Conservation (phyloP, 2,888 invertebrate genomes). For the Eupithecia dodoneata region DNA sequence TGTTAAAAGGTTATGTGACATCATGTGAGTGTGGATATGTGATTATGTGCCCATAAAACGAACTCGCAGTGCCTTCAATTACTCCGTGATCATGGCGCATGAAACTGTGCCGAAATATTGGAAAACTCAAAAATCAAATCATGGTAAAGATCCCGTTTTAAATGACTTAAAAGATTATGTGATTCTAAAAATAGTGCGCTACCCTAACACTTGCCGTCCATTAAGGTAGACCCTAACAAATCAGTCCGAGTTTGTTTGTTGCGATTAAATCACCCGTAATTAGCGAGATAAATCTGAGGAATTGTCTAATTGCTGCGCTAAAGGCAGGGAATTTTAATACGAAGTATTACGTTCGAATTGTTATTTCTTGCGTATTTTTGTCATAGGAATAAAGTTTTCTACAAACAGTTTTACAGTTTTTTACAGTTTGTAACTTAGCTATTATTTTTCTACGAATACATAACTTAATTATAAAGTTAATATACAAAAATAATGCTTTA, state of each 20-base stretch:
- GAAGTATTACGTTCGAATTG: slow-evolving; percentile 4
- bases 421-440: neutral
- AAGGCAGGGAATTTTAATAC: slow-evolving; percentile 33
- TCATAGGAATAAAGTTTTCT: neutral
- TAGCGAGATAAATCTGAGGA: slow-evolving; percentile 25
- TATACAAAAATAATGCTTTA: neutral
- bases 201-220: slow-evolving; percentile 34
- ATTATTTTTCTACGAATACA: neutral
- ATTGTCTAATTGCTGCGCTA: slow-evolving; percentile 51
- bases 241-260: slow-evolving; percentile 26
- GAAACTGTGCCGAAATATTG: too few species aligned
- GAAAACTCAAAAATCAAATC: too few species aligned
- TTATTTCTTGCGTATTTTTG: slow-evolving; percentile 9
- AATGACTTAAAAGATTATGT: neutral
- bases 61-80: too few species aligned
- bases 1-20: too few species aligned
- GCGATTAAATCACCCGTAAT: slow-evolving; percentile 24
- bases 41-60: too few species aligned
- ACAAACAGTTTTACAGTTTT: neutral
- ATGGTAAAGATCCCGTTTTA: too few species aligned
- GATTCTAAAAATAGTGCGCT: slow-evolving; percentile 23
- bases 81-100: too few species aligned
- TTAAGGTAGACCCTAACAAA: slow-evolving; percentile 28
- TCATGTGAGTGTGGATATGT: too few species aligned
- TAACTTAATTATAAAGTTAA: too few species aligned